phyloP scores from a whole-genome alignment of 92 coral and sea anemone genomes.

The Palythoa grandiflora region DNA sequence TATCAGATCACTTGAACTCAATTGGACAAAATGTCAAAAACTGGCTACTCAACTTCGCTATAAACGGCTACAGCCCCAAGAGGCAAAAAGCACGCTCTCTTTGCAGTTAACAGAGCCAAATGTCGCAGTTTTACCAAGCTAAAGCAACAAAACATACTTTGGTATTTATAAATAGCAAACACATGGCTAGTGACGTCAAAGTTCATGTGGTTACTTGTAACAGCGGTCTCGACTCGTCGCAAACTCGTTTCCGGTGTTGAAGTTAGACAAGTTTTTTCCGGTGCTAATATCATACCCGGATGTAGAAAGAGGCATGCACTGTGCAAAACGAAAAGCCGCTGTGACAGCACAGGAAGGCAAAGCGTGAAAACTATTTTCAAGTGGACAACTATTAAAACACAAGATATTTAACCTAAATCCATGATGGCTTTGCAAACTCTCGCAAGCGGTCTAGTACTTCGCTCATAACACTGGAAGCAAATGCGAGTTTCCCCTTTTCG shows the following conservation, averaged over 20 bases:
- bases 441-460: background rate
- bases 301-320: conserved; percentile 31
- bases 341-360: conserved; percentile 47
- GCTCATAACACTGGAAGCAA: background rate
- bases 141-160: conserved; percentile 38
- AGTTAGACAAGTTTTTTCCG: conserved; percentile 50
- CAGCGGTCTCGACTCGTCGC: conserved; percentile 41
- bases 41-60: background rate
- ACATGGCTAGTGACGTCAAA: conserved; percentile 43
- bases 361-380: conserved; percentile 47
- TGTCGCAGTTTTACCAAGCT: background rate
- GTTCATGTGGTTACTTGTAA: conserved; percentile 39
- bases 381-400: conserved; percentile 33
- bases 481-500: background rate
- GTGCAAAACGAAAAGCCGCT: conserved; percentile 48
- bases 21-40: conserved; percentile 38
- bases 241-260: conserved; percentile 42
- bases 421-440: background rate
- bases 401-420: conserved; percentile 6
- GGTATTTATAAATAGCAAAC: conserved; percentile 43
- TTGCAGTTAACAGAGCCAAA: background rate
- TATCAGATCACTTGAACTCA: conserved; percentile 53
- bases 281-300: conserved; percentile 31
- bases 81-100: conserved; percentile 21
- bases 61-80: conserved; percentile 16